Percentiles rank a stretch among this genome's conserved stretches.
These are phyloP conservation scores for Bothrops alternatus DNA, from an alignment of 2,797 vertebrate species.

Conservation along the genomic window DNA sequence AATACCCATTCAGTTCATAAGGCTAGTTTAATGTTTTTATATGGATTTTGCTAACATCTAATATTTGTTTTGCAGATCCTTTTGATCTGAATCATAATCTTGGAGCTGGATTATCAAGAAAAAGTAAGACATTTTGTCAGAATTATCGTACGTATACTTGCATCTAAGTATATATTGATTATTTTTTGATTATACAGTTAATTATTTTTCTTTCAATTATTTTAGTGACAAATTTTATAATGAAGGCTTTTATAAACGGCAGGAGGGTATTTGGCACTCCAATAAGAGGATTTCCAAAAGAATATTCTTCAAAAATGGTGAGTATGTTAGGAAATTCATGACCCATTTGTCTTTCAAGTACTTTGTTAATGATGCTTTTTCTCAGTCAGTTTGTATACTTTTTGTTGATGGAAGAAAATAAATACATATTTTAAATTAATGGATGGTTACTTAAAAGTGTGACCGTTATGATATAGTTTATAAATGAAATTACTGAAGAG, in stretches of 20 bases:
- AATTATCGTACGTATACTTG: background rate
- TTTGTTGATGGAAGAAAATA: background rate
- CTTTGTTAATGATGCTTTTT: rapidly evolving
- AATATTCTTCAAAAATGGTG: slow-evolving; percentile 86
- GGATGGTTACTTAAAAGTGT: background rate
- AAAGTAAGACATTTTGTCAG: slow-evolving; percentile 80
- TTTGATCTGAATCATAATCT: slow-evolving; percentile 97
- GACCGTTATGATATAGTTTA: background rate
- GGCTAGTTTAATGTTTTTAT: background rate
- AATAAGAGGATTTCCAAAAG: slow-evolving; percentile 78
- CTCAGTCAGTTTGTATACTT: background rate
- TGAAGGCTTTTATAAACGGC: slow-evolving; percentile 97
- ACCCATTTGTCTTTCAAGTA: background rate
- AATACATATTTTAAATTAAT: background rate
- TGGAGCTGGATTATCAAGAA: slow-evolving; percentile 91
- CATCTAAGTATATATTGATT: background rate
- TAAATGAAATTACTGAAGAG: background rate
- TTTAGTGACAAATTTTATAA: slow-evolving; percentile 97
- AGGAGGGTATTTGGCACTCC: slow-evolving; percentile 89
- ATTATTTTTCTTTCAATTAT: slow-evolving; percentile 21
- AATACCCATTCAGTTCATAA: slow-evolving; percentile 3
- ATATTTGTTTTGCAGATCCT: slow-evolving; percentile 77
- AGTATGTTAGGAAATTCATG: slow-evolving; percentile 43
- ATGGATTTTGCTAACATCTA: slow-evolving; percentile 17
- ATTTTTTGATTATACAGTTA: slow-evolving; percentile 8